These are phyloP conservation scores for Heteropelma amictum DNA, from an alignment of 2,888 invertebrate species.

Conservation along the genomic window DNA sequence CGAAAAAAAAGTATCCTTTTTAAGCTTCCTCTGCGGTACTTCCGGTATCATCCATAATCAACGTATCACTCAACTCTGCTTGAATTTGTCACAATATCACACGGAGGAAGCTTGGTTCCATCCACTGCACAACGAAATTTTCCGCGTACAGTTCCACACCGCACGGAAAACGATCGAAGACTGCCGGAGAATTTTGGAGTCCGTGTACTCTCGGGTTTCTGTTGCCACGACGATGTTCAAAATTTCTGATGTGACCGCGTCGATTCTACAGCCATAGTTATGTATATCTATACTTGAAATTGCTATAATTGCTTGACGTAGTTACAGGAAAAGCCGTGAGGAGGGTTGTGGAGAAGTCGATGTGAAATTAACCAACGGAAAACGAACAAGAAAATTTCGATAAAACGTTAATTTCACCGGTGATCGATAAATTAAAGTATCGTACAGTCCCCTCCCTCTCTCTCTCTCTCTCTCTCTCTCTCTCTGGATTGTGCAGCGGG, in stretches of 20 bases:
- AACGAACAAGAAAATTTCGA: constrained; percentile 21
- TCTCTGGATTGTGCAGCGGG: too few species aligned
- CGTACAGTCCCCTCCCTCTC: neutral
- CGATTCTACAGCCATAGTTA: neutral
- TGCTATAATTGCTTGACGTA: constrained; percentile 25
- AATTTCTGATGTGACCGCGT: constrained; percentile 6
- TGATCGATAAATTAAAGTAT: constrained; percentile 37
- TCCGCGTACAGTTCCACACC: neutral
- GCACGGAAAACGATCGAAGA: neutral
- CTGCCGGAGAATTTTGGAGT: neutral
- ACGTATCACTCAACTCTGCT: neutral
- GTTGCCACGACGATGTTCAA: constrained; percentile 13
- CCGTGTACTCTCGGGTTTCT: constrained; percentile 1
- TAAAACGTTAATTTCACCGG: constrained; percentile 31
- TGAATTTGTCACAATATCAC: too few species aligned
- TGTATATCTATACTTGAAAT: neutral
- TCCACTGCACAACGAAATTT: neutral
- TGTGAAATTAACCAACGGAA: neutral
- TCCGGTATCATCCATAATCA: too few species aligned
- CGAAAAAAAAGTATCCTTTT: constrained; percentile 26
- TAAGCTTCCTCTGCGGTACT: neutral
- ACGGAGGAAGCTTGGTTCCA: neutral
- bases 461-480: neutral
- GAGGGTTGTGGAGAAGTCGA: neutral
- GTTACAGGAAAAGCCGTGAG: neutral